A percentile compares a stretch with the other conserved stretches of the same genome.
phyloP scores from a whole-genome alignment of 2,888 invertebrate genomes.

The Rotaria socialis region DNA sequence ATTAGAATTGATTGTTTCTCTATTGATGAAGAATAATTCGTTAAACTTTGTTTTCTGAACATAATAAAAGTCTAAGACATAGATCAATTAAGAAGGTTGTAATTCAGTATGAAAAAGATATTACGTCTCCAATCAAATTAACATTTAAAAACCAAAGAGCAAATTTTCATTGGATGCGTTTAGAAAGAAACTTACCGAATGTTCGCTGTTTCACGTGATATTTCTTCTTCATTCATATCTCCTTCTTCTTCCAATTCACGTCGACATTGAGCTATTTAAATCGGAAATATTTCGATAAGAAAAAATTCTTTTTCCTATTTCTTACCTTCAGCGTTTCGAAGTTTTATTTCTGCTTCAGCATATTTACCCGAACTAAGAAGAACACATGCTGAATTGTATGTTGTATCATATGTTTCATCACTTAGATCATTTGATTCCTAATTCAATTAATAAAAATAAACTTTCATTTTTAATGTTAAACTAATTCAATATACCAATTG shows the following conservation, averaged over 20 bases:
- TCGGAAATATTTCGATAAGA: neutral
- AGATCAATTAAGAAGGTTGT: too few species aligned
- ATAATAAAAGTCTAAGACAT: too few species aligned
- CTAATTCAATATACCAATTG: neutral
- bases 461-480: slow-evolving; percentile 50
- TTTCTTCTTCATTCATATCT: slow-evolving; percentile 26
- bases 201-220: slow-evolving; percentile 58
- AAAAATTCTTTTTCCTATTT: neutral
- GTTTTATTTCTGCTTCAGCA: slow-evolving; percentile 73
- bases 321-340: slow-evolving; percentile 72
- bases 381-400: slow-evolving; percentile 82
- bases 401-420: slow-evolving; percentile 77
- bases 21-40: neutral
- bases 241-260: slow-evolving; percentile 29
- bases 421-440: slow-evolving; percentile 41
- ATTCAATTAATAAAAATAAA: neutral
- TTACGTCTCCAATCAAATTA: too few species aligned
- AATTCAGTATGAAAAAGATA: too few species aligned
- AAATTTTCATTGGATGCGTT: too few species aligned
- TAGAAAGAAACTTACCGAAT: slow-evolving; percentile 63
- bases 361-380: slow-evolving; percentile 70
- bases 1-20: too few species aligned
- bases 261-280: slow-evolving; percentile 28
- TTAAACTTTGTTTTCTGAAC: too few species aligned
- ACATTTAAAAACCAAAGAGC: too few species aligned